Base-by-base conservation (phyloP, 2,888 invertebrate species). In the Drosophila buzzatii region DNA sequence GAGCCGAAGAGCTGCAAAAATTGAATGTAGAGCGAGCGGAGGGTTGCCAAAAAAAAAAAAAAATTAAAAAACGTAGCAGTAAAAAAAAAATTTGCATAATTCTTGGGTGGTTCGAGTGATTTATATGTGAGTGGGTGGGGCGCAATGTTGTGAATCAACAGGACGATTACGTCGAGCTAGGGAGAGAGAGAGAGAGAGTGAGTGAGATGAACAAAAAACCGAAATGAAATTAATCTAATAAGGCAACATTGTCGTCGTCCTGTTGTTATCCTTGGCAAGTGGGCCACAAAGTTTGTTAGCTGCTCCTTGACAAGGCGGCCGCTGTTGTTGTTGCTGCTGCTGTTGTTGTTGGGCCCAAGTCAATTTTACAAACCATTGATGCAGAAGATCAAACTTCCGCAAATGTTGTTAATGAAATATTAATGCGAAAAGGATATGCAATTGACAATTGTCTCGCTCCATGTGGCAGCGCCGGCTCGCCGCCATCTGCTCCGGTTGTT, bases 291-390 rank as follows among this genome's bases (percentile, higher is more conserved):
- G 53, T 85, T 78, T 83, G 75, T 75, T 86, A 84, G 74, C 78
- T 67, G 16, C 47, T 55, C 66, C 66, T 49, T 68, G 58, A 41
- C 52, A 39, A 44, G 23, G 31, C 33, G 70, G 59, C 9, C 31
- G 18, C 42, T 69, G 51, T 37, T 27, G 70, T 56, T 67, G 75
- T 16, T 37, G 27, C 9, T 33, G 35, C 6, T 76, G 45, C 31
- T 71, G 49, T 44, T 66, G 73, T 45, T 74, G 70, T 59, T 67
- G 75, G 78, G 78, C 67, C 79, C 90, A 89, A 91, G 92, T 92
- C 92, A 91, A 91, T 91, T 91, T 91, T 82, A 91, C 92, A 91
- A 92, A 73, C 90, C 91, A 92, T 92, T 91, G 92, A 92, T 91
- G 91, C 92, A 91, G 92, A 91, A 91, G 91, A 91, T 91, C 91